Percentiles rank a stretch among this genome's conserved stretches.
phyloP scores from a whole-genome alignment of 2,797 vertebrate species.

The Parotocinclus haroldoi region DNA sequence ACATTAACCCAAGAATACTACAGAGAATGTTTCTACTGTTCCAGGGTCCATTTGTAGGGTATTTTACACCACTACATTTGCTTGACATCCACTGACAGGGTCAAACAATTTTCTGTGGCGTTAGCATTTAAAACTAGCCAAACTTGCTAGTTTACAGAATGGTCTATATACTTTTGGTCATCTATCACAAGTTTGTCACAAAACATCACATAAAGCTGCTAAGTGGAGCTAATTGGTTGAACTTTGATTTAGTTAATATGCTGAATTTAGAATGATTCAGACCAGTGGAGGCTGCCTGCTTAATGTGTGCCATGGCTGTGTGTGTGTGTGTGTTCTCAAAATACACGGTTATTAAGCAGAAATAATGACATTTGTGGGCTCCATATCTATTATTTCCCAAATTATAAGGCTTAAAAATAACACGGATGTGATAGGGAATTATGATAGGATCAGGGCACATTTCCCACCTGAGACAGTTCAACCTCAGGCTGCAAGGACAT shows the following conservation, averaged over 20 bases:
- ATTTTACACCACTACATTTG: too few relatives aligned
- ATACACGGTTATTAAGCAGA: constrained; percentile 52
- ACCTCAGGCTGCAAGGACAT: constrained; percentile 39
- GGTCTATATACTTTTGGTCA: neutral
- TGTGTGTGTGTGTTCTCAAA: constrained; percentile 45
- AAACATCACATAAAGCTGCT: constrained; percentile 10
- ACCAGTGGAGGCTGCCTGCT: constrained; percentile 3
- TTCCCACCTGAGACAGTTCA: constrained; percentile 37
- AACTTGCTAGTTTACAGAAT: neutral
- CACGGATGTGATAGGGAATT: constrained; percentile 37
- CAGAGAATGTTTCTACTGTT: too few relatives aligned
- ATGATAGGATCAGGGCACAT: constrained; percentile 46
- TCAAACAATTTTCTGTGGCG: neutral
- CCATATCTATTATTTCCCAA: constrained; percentile 48
- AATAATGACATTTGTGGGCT: constrained; percentile 56
- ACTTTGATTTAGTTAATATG: constrained; percentile 35
- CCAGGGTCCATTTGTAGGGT: too few relatives aligned
- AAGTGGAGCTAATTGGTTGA: constrained; percentile 19
- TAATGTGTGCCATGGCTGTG: constrained; percentile 56
- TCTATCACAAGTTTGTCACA: neutral
- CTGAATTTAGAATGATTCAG: constrained; percentile 40
- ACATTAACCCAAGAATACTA: too few relatives aligned
- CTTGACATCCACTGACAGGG: too few relatives aligned
- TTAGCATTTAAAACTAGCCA: neutral
- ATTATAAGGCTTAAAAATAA: constrained; percentile 55